phyloP scores from a whole-genome alignment of 2,113 vertebrate species.

The Bettongia penicillata region DNA sequence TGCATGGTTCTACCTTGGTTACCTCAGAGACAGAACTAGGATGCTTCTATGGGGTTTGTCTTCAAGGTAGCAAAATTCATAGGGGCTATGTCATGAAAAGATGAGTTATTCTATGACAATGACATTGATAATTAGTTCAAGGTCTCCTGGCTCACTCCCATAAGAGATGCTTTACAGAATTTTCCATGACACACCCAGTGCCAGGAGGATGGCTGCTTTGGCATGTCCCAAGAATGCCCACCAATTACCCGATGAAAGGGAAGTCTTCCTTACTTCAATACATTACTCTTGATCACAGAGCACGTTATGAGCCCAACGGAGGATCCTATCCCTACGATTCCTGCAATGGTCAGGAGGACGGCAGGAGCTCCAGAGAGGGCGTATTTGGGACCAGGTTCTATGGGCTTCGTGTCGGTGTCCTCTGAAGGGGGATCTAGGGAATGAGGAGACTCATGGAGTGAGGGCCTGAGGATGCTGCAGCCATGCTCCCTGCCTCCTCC shows the following conservation, averaged over 20 bases:
- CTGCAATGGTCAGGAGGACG: rapidly evolving
- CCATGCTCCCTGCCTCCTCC: neutral
- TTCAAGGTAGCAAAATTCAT: neutral
- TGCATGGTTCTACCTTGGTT: neutral
- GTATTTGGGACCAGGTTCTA: rapidly evolving
- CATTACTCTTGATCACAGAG: neutral
- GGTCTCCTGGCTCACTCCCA: neutral
- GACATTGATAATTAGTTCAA: neutral
- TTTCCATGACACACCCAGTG: neutral
- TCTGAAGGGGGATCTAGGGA: neutral
- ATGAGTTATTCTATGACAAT: neutral
- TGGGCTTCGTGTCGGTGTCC: neutral
- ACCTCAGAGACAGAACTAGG: neutral
- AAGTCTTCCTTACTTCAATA: neutral
- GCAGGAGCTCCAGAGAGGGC: neutral
- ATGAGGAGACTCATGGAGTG: neutral
- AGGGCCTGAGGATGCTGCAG: neutral
- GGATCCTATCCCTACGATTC: rapidly evolving
- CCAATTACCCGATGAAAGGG: neutral
- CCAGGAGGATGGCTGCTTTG: neutral
- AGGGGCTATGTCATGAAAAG: neutral
- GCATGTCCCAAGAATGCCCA: neutral
- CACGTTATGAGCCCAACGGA: neutral
- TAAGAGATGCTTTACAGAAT: neutral
- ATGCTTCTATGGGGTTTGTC: neutral